Conservation (phyloP, 30 jellyfish, hydroid and myxozoan species). For the Chrysaora quinquecirrha region DNA sequence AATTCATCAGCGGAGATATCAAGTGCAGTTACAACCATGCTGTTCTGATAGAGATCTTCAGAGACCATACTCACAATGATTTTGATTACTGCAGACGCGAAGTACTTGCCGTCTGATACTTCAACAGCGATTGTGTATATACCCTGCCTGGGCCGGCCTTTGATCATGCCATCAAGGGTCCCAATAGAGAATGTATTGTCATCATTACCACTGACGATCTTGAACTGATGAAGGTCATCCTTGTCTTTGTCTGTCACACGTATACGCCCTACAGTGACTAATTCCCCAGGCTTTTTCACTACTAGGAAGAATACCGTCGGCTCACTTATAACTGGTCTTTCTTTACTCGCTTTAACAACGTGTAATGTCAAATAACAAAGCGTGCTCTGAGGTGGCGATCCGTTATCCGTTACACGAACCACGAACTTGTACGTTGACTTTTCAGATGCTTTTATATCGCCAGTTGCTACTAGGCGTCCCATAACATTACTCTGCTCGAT, state of each 20-base stretch:
- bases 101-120: conserved; percentile 89
- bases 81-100: conserved; percentile 67
- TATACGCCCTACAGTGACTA: conserved; percentile 77
- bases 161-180: conserved; percentile 78
- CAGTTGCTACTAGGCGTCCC: conserved; percentile 63
- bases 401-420: conserved; percentile 88
- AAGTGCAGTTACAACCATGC: conserved; percentile 70
- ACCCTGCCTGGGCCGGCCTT: conserved; percentile 88
- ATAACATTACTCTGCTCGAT: conserved; percentile 61
- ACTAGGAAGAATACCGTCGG: conserved; percentile 90
- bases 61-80: conserved; percentile 74
- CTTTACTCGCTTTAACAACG: conserved; percentile 69
- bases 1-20: conserved; percentile 74
- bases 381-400: conserved; percentile 93
- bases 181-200: conserved; percentile 76
- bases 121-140: conserved; percentile 79
- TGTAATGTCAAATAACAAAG: conserved; percentile 65
- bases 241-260: conserved; percentile 74
- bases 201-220: conserved; percentile 80
- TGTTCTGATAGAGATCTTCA: conserved; percentile 71
- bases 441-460: conserved; percentile 25
- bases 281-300: conserved; percentile 55
- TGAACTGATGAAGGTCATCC: conserved; percentile 76
- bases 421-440: conserved; percentile 54
- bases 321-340: conserved; percentile 76